phyloP scores from a whole-genome alignment of 2,113 vertebrate species.

The Saguinus midas region DNA sequence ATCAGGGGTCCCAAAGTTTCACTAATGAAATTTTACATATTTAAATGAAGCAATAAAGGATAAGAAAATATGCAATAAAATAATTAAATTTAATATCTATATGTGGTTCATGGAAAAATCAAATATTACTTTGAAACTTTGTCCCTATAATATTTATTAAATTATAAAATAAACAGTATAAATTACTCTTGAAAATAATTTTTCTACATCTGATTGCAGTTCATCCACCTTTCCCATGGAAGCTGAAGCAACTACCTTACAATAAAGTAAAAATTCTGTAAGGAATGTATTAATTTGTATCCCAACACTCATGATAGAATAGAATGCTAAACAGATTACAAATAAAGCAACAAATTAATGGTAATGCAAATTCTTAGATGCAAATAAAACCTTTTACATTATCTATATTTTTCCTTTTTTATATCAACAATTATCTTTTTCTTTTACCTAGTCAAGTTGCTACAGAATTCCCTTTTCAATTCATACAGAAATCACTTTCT shows the following conservation, averaged over 20 bases:
- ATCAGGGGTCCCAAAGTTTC: not conserved
- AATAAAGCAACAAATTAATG: not conserved
- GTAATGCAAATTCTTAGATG: not conserved
- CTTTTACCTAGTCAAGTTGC: not conserved
- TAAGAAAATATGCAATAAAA: slow-evolving; percentile 22
- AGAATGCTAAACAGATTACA: not conserved
- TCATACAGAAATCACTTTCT: not conserved
- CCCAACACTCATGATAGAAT: not conserved
- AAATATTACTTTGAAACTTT: slow-evolving; percentile 13
- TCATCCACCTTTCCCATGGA: not conserved
- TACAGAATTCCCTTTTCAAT: not conserved
- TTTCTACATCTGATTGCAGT: not conserved
- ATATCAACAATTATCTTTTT: not conserved
- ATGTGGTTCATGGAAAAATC: not conserved
- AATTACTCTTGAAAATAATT: not conserved
- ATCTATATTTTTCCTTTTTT: slow-evolving; percentile 7
- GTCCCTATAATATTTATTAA: not conserved
- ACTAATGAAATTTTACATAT: slow-evolving; percentile 8
- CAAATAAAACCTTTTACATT: not conserved
- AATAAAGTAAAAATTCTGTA: not conserved
- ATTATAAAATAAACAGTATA: not conserved
- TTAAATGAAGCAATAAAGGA: not conserved
- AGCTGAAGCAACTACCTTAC: not conserved
- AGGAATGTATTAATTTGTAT: not conserved
- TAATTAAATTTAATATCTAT: not conserved